phyloP scores from a whole-genome alignment of 2,797 vertebrate genomes.

The Melanogrammus aeglefinus region DNA sequence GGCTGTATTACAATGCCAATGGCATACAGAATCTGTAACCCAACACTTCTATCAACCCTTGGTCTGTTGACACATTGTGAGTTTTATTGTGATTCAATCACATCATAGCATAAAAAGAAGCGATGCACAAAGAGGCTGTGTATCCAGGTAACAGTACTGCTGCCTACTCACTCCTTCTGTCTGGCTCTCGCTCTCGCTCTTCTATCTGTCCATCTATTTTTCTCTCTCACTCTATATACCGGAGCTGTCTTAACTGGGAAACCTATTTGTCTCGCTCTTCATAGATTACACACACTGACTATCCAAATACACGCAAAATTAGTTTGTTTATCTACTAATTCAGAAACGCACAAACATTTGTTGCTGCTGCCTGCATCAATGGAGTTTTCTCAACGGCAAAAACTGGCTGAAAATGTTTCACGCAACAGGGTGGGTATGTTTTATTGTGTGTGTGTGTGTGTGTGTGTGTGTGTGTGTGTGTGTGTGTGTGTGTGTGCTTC shows the following conservation, averaged over 20 bases:
- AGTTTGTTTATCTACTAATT: constrained; percentile 18
- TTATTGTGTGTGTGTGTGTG: constrained; percentile 31
- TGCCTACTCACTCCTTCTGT: constrained; percentile 30
- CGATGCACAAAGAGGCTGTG: neutral
- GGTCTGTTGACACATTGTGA: neutral
- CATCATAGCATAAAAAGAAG: neutral
- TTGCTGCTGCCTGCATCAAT: constrained; percentile 36
- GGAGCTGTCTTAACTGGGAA: constrained; percentile 41
- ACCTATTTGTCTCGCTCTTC: constrained; percentile 47
- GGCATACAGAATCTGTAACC: neutral
- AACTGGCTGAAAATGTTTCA: constrained; percentile 57
- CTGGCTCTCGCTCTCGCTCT: constrained; percentile 20
- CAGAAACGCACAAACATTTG: neutral
- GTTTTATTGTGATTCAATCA: neutral
- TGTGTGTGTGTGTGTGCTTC: constrained; percentile 21
- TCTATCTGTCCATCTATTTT: constrained; percentile 12
- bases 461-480: constrained; percentile 16
- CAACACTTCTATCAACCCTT: neutral
- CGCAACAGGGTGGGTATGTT: constrained; percentile 59
- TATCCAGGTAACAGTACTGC: constrained; percentile 17
- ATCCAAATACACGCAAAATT: constrained; percentile 45
- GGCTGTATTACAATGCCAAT: neutral
- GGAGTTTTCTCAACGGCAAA: constrained; percentile 62
- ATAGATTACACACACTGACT: constrained; percentile 30
- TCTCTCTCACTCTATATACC: constrained; percentile 20